Evolutionary conservation across 2,113 vertebrate genomes (phyloP), one percentile per base, ranked within the genome.

Genomic region (Odontesthes bonariensis): DNA sequence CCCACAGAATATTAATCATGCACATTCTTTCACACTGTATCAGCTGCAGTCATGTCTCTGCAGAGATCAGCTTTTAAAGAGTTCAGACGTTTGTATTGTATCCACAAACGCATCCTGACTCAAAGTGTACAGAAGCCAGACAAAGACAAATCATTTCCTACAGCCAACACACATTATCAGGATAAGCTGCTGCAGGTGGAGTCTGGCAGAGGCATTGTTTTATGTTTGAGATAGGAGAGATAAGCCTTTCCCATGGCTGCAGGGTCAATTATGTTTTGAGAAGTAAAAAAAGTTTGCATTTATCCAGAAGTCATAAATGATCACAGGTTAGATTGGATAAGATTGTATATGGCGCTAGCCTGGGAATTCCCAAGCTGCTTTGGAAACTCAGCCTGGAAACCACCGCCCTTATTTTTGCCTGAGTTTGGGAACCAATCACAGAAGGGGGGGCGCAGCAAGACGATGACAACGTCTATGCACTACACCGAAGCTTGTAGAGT

Each of bases 11-110:
- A 40, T 49, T 35, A 59, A 58, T 38, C 2, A 3, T 42, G 57
- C 51, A 57, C 27, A 81, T 75, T 78, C 61, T 59, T 82, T 32
- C 46, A 44, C 11, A 49, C 12, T 75, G 66, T 67, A 61, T 85
- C 69, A 77, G 55, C 60, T 53, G 14, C 63, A 22, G 38, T 64
- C 11, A 1, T 47, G 27, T 70, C 61, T 75, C 51, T 66, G 14
- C 51, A 52, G 32, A 61, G 59, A 9, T 57, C 57, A 16, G 27
- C 46, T 27, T 49, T 57, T 57, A 33, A 20, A 69, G 11, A 10
- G 40, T 12, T 42, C 40, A 42, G 40, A 12, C 3, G 10, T 42
- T 42, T 42, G 40, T 42, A 42, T 42, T 11, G 40, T 42, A 11
- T 42, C 9, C 12, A 11, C 11, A 3, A 11, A 12, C 12, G 40